These are phyloP conservation scores for Heteromyza rotundicornis DNA, from an alignment of 2,888 invertebrate species.

Conservation along the genomic window DNA sequence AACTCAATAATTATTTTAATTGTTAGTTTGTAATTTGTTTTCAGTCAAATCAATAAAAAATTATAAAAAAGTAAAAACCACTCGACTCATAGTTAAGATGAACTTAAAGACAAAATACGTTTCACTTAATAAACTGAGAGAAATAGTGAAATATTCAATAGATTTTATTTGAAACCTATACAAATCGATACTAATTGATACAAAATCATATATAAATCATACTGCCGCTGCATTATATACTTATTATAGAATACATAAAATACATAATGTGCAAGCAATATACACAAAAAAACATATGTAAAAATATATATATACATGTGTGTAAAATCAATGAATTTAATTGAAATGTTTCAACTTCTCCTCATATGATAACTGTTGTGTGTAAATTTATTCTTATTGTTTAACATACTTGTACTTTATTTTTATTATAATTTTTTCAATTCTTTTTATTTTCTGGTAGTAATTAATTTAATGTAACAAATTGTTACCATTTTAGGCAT, in stretches of 20 bases:
- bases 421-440: constrained; percentile 4
- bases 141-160: constrained; percentile 1
- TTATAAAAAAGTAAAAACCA: background rate
- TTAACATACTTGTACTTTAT: no score
- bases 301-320: constrained; percentile 3
- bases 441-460: constrained; percentile 16
- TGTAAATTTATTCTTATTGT: constrained; percentile 12
- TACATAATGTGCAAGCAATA: no score
- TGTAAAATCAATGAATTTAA: no score
- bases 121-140: background rate
- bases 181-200: background rate
- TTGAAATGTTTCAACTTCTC: background rate
- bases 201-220: no score
- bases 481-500: constrained; percentile 18
- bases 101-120: background rate
- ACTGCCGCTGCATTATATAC: no score
- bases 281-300: background rate
- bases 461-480: constrained; percentile 13
- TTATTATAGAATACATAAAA: no score
- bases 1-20: background rate
- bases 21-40: background rate
- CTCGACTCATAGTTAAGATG: constrained; percentile 8
- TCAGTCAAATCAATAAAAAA: background rate
- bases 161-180: constrained; percentile 6
- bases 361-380: background rate